Conservation (phyloP, 92 coral and sea anemone species). For the Phenganax stokvisi region DNA sequence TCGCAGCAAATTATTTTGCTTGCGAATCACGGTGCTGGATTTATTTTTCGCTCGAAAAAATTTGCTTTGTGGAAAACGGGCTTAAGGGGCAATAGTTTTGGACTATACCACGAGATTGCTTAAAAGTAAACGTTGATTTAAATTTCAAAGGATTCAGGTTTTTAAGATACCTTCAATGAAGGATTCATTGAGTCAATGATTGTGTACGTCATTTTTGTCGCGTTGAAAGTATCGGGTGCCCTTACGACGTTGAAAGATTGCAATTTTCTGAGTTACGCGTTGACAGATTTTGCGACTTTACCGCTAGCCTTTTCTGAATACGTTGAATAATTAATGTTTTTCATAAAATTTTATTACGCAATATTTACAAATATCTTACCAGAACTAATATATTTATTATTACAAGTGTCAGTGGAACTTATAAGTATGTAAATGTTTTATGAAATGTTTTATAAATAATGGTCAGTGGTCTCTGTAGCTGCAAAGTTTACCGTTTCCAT, state of each 20-base stretch:
- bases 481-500: not conserved
- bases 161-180: too few relatives aligned
- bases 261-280: not conserved
- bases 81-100: too few relatives aligned
- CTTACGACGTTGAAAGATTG: not conserved
- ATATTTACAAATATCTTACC: not conserved
- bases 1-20: too few relatives aligned
- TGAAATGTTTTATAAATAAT: conserved; percentile 14
- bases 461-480: not conserved
- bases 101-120: too few relatives aligned
- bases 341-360: not conserved
- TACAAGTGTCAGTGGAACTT: not conserved
- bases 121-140: too few relatives aligned
- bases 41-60: too few relatives aligned
- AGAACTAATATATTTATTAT: not conserved
- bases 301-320: too few relatives aligned
- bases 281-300: not conserved
- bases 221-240: not conserved
- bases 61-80: too few relatives aligned
- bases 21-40: too few relatives aligned
- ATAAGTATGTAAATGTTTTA: not conserved
- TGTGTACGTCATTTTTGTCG: too few relatives aligned
- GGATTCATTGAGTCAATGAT: too few relatives aligned
- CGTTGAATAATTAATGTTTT: not conserved
- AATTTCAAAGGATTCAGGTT: too few relatives aligned